Percentiles rank a stretch among this genome's conserved stretches.
Conservation (phyloP, 2,797 vertebrate species). For the Syngnathus rostellatus region DNA sequence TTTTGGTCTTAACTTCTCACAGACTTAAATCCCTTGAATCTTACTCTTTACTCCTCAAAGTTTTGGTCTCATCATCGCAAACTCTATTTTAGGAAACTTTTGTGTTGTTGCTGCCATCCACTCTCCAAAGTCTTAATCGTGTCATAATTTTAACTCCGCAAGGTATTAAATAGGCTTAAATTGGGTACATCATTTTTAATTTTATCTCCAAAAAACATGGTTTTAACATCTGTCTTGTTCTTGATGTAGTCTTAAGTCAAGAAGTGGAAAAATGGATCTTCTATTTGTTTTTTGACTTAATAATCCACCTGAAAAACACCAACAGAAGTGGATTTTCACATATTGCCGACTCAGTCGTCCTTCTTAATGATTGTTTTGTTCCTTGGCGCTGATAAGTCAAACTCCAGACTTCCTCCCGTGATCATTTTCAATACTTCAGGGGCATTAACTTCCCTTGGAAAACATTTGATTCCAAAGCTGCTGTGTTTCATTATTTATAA, state of each 20-base stretch:
- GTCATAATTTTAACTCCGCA: background rate
- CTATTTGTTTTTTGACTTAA: background rate
- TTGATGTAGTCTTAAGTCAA: background rate
- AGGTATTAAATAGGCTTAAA: background rate
- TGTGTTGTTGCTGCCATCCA: background rate
- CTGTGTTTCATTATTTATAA: slow-evolving; percentile 11
- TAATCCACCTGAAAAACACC: background rate
- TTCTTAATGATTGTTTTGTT: background rate
- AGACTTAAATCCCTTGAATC: background rate
- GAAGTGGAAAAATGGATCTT: background rate
- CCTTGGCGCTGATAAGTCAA: slow-evolving; percentile 15
- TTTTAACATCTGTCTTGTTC: background rate
- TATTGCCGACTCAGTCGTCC: background rate
- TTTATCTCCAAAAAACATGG: background rate
- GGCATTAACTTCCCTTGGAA: slow-evolving; percentile 8
- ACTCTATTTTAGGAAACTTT: background rate
- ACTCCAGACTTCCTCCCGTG: slow-evolving; percentile 10
- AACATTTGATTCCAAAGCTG: slow-evolving; percentile 20
- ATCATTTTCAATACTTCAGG: slow-evolving; percentile 9
- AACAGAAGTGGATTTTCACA: background rate
- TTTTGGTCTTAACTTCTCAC: background rate
- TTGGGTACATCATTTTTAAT: background rate
- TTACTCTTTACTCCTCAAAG: background rate
- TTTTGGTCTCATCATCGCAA: background rate
- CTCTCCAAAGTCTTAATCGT: background rate